A percentile compares a stretch with the other conserved stretches of the same genome.
These are phyloP conservation scores for Tretioscincus oriximinensis DNA, from an alignment of 2,113 vertebrate genomes.

Conservation along the genomic window DNA sequence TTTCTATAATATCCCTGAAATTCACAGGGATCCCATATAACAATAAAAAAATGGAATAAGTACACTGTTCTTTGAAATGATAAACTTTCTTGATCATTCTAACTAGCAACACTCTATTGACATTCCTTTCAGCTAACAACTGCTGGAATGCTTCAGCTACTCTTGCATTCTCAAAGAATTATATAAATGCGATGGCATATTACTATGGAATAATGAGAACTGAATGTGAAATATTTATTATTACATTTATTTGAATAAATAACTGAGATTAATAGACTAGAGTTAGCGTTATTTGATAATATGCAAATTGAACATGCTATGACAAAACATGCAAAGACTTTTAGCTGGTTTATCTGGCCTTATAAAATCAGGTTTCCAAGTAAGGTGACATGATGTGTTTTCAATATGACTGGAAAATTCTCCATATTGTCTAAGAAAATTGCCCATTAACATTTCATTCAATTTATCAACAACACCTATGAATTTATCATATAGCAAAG, in stretches of 20 bases:
- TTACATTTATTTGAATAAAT: slow-evolving; percentile 5
- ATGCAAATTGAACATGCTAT: slow-evolving; percentile 33
- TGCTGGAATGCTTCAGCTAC: neutral
- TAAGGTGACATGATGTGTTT: slow-evolving; percentile 40
- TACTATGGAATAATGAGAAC: neutral
- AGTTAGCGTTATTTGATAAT: slow-evolving; percentile 39
- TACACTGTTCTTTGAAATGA: neutral
- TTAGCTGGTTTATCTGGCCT: neutral
- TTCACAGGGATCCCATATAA: neutral
- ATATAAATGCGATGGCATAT: neutral
- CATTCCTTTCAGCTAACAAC: neutral
- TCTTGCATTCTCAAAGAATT: neutral
- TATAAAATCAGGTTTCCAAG: neutral
- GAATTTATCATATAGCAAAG: neutral
- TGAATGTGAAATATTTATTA: neutral
- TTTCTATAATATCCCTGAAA: neutral
- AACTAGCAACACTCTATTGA: neutral
- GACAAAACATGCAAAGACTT: slow-evolving; percentile 47
- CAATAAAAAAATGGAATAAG: neutral
- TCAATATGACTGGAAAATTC: slow-evolving; percentile 29
- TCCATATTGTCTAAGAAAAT: slow-evolving; percentile 6
- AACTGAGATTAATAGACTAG: slow-evolving; percentile 14
- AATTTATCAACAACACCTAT: neutral
- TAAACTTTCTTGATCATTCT: neutral
- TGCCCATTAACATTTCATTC: neutral